Evolutionary conservation across 2,113 vertebrate genomes (phyloP).

Genomic region (Prunella fulvescens): DNA sequence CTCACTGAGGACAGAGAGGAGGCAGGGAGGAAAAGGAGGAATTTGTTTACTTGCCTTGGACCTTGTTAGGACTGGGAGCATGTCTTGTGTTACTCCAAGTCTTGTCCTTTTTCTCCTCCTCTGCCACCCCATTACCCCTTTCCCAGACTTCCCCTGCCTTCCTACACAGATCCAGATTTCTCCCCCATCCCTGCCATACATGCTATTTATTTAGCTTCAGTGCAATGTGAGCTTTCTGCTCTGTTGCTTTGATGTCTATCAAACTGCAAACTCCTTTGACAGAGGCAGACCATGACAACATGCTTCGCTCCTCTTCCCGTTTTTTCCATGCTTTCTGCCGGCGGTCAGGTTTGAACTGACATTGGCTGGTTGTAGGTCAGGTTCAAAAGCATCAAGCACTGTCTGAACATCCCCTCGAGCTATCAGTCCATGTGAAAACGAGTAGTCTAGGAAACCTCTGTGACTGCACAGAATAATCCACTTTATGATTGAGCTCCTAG

Average conservation of each 20-base stretch:
- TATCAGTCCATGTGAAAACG: constrained; percentile 9
- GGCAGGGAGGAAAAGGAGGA: background rate
- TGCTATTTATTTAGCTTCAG: background rate
- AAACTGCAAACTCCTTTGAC: background rate
- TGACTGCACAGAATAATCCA: background rate
- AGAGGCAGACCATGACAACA: background rate
- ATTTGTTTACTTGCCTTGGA: background rate
- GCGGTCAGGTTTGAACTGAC: background rate
- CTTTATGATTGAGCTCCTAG: background rate
- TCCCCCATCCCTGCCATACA: fast-evolving
- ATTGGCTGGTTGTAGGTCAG: constrained; percentile 24
- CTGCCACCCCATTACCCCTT: background rate
- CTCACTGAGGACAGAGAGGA: background rate
- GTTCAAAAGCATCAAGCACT: constrained; percentile 36
- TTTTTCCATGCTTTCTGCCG: background rate
- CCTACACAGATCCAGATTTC: background rate
- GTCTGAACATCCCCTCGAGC: constrained; percentile 23
- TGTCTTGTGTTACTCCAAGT: background rate
- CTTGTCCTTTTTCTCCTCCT: background rate
- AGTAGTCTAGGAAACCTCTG: constrained; percentile 32
- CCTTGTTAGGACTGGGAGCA: background rate
- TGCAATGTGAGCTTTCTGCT: constrained; percentile 2
- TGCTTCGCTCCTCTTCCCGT: background rate
- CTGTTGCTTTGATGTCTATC: constrained; percentile 3
- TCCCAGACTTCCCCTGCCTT: background rate